A percentile compares a stretch with the other conserved stretches of the same genome.
Evolutionary conservation across 2,113 vertebrate genomes (phyloP).

Genomic region (Prunella himalayana): DNA sequence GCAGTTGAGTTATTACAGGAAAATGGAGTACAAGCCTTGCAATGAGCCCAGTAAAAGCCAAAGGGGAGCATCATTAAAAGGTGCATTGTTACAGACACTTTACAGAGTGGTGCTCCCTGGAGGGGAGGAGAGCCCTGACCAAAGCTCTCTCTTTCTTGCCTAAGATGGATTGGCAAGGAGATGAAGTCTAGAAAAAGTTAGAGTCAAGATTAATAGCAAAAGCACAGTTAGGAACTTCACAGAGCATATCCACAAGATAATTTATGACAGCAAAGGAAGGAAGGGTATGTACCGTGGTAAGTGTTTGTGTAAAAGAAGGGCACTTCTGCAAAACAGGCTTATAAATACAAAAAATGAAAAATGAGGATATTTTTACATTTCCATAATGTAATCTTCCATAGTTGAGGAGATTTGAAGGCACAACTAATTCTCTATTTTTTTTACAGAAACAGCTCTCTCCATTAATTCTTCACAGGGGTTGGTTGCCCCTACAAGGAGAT

Average conservation of each 20-base stretch:
- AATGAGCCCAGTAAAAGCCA: neutral
- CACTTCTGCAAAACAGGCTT: neutral
- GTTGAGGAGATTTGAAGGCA: neutral
- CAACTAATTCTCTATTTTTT: neutral
- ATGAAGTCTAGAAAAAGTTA: neutral
- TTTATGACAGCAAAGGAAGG: neutral
- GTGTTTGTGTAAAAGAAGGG: neutral
- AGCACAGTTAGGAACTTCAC: neutral
- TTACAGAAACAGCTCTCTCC: neutral
- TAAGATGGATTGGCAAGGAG: neutral
- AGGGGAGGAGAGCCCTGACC: neutral
- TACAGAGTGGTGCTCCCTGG: neutral
- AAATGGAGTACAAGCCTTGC: conserved; percentile 36
- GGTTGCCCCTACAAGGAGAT: neutral
- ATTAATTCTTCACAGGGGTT: conserved; percentile 12
- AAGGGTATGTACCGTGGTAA: neutral
- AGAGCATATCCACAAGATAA: neutral
- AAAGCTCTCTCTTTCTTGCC: neutral
- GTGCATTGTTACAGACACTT: neutral
- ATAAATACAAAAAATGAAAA: neutral
- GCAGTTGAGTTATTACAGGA: conserved; percentile 48
- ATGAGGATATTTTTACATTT: neutral
- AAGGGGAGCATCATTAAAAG: conserved; percentile 26
- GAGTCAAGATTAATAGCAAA: neutral
- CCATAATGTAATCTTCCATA: too few species aligned